A percentile compares a stretch with the other conserved stretches of the same genome.
These are phyloP conservation scores for Epinotia brunnichana DNA, from an alignment of 2,888 invertebrate genomes.

Conservation along the genomic window DNA sequence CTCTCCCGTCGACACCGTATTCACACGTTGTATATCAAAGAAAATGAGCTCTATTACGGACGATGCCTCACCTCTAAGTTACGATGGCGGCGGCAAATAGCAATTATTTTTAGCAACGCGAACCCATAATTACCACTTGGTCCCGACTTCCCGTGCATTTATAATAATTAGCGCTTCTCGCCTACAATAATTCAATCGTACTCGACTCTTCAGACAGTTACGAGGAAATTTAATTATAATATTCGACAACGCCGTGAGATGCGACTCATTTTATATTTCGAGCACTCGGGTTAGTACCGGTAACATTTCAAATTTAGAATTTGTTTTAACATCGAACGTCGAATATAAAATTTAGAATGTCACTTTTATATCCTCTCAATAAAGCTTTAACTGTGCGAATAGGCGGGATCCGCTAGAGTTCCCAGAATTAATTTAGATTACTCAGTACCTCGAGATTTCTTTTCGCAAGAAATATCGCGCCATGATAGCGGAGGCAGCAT, in stretches of 20 bases:
- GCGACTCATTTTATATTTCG: constrained; percentile 39
- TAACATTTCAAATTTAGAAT: constrained; percentile 39
- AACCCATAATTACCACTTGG: constrained; percentile 47
- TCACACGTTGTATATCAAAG: constrained; percentile 43
- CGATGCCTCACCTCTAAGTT: constrained; percentile 36
- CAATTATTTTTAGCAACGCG: constrained; percentile 49
- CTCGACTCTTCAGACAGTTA: constrained; percentile 55
- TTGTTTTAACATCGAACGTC: background rate
- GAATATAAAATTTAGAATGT: background rate
- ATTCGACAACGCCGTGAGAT: constrained; percentile 42
- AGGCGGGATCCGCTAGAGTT: constrained; percentile 2
- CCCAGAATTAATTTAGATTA: constrained; percentile 41
- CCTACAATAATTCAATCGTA: constrained; percentile 67
- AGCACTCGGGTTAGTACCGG: constrained; percentile 31
- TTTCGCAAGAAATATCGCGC: constrained; percentile 41
- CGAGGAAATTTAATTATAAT: constrained; percentile 53
- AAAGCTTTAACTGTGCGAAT: background rate
- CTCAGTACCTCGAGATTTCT: constrained; percentile 37
- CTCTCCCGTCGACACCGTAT: constrained; percentile 30
- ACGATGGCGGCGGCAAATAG: constrained; percentile 35
- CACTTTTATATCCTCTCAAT: background rate
- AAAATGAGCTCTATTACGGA: constrained; percentile 38
- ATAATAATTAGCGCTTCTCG: constrained; percentile 65
- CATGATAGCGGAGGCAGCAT: constrained; percentile 45
- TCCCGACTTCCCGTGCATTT: constrained; percentile 47